Evolutionary conservation across 1,140 invertebrate species (phyloP).

Genomic region (Drosophila ohnishii): DNA sequence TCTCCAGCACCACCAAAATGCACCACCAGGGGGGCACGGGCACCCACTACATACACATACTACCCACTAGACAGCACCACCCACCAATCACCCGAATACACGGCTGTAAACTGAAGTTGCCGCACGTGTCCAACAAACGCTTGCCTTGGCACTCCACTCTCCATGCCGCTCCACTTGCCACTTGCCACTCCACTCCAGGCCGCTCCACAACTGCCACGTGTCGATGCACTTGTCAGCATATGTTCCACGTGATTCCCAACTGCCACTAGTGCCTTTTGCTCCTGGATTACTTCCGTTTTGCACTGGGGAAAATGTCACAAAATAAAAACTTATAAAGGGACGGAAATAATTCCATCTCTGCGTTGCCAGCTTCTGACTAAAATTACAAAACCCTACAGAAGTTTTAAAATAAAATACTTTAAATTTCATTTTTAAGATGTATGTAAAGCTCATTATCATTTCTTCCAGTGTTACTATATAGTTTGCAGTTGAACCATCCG

Average conservation of each 20-base stretch:
- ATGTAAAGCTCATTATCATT: neutral
- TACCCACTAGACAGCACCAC: neutral
- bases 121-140: conserved; percentile 76
- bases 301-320: conserved; percentile 1
- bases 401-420: too few species aligned
- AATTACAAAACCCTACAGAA: too few species aligned
- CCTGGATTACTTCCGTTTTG: conserved; percentile 9
- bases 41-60: neutral
- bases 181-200: conserved; percentile 21
- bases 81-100: conserved; percentile 9
- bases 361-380: too few species aligned
- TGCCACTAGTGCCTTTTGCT: conserved; percentile 47
- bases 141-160: conserved; percentile 52
- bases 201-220: conserved; percentile 33
- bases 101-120: conserved; percentile 69
- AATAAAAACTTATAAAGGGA: too few species aligned
- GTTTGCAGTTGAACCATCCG: neutral
- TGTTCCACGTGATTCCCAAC: conserved; percentile 63
- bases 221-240: conserved; percentile 74
- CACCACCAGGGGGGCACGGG: conserved; percentile 11
- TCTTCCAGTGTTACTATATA: neutral
- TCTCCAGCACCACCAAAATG: conserved; percentile 51
- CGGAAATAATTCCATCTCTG: too few species aligned
- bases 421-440: too few species aligned
- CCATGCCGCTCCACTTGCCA: conserved; percentile 47